Percentiles rank a stretch among this genome's conserved stretches.
phyloP scores from a whole-genome alignment of 2,797 vertebrate species.

The Falco biarmicus region DNA sequence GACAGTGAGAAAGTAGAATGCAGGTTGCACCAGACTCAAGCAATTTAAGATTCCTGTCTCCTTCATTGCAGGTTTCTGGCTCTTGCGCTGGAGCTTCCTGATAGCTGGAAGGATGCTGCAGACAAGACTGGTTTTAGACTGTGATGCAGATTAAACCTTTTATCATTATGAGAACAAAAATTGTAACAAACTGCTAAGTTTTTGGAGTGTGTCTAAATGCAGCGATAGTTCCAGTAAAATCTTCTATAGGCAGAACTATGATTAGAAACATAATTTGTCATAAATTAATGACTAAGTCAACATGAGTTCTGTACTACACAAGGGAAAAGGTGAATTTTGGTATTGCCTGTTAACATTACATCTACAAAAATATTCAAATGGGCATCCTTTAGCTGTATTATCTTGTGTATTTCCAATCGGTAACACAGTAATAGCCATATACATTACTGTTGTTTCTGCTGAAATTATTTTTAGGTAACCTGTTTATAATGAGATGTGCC shows the following conservation, averaged over 20 bases:
- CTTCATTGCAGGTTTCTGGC: not conserved
- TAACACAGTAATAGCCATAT: not conserved
- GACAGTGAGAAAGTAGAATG: not conserved
- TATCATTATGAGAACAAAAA: not conserved
- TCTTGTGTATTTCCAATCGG: not conserved
- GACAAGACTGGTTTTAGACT: not conserved
- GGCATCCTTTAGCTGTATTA: not conserved
- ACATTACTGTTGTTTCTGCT: not conserved
- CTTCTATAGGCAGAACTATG: not conserved
- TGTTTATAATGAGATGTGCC: slow-evolving; percentile 4
- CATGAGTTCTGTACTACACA: not conserved
- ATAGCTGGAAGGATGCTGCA: not conserved
- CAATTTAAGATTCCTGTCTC: slow-evolving; percentile 6
- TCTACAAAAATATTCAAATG: not conserved
- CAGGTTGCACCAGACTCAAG: not conserved
- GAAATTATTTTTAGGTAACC: slow-evolving; percentile 3
- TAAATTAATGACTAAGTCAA: not conserved
- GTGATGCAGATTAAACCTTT: slow-evolving; percentile 7
- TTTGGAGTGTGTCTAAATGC: not conserved
- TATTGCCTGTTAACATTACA: not conserved
- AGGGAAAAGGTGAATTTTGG: not conserved
- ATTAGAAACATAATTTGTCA: not conserved
- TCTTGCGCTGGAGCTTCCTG: slow-evolving; percentile 29
- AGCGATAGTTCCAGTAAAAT: not conserved
- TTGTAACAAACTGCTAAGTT: not conserved